These are phyloP conservation scores for Muricea muricata DNA, from an alignment of 92 coral and sea anemone genomes.

Conservation along the genomic window DNA sequence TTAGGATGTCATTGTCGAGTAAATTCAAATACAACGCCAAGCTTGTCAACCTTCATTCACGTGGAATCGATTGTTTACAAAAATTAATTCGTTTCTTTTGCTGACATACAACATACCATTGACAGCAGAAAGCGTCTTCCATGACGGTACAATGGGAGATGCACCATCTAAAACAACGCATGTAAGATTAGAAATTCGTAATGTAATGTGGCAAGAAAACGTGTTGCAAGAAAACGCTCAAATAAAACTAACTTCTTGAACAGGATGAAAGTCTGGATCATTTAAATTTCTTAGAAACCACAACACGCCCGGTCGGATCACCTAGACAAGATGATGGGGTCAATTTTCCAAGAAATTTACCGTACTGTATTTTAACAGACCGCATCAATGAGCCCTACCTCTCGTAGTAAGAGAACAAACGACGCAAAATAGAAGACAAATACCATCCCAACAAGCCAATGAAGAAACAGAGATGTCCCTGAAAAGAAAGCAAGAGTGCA, in stretches of 20 bases:
- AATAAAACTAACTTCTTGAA: slow-evolving; percentile 78
- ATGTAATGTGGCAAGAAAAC: no score
- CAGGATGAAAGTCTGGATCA: slow-evolving; percentile 99
- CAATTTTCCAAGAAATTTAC: neutral
- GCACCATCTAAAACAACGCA: slow-evolving; percentile 78
- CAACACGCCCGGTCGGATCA: slow-evolving; percentile 94
- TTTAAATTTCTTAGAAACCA: slow-evolving; percentile 97
- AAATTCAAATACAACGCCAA: no score
- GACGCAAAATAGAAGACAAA: slow-evolving; percentile 99
- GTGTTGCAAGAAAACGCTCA: neutral
- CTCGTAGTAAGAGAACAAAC: slow-evolving; percentile 86
- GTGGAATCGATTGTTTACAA: no score
- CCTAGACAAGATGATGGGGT: slow-evolving; percentile 40
- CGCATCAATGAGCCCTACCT: slow-evolving; percentile 31
- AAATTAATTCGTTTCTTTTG: no score
- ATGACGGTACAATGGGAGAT: slow-evolving; percentile 93
- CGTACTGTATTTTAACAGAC: neutral
- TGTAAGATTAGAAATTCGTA: neutral
- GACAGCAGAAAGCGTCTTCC: slow-evolving; percentile 89
- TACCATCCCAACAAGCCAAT: slow-evolving; percentile 99
- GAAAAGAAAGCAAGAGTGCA: neutral
- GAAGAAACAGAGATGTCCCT: slow-evolving; percentile 98
- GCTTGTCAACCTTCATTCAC: no score
- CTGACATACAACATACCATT: slow-evolving; percentile 65
- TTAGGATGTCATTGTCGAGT: no score